These are phyloP conservation scores for Coendou prehensilis DNA, from an alignment of 2,797 vertebrate genomes.

Conservation along the genomic window DNA sequence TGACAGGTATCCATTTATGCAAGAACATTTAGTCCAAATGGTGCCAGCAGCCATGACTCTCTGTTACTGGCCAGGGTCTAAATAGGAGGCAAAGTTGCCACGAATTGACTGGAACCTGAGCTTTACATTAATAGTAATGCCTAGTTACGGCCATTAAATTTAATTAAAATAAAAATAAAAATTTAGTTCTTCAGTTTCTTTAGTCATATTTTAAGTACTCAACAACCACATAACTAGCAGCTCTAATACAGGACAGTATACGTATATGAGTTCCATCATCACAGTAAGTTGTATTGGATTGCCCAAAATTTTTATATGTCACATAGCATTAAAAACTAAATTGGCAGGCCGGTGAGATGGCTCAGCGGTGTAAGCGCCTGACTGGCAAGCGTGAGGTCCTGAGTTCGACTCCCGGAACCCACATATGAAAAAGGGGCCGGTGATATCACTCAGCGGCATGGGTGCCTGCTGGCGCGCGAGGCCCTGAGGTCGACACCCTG, in stretches of 20 bases:
- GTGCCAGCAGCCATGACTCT: neutral
- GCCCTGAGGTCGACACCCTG: too few relatives aligned
- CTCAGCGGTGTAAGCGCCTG: too few relatives aligned
- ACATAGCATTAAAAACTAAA: neutral
- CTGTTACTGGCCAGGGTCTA: neutral
- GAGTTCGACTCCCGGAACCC: too few relatives aligned
- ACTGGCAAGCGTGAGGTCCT: too few relatives aligned
- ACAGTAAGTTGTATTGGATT: neutral
- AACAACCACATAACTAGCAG: neutral
- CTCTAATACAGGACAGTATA: neutral
- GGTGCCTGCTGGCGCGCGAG: too few relatives aligned
- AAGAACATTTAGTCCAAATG: neutral
- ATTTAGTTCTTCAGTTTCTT: neutral
- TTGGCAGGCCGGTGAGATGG: neutral
- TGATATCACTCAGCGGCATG: too few relatives aligned
- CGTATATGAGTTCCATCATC: neutral
- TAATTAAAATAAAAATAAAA: constrained; percentile 55
- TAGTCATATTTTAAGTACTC: constrained; percentile 2
- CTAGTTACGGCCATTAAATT: neutral
- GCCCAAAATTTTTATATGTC: neutral
- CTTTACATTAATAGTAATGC: neutral
- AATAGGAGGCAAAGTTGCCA: neutral
- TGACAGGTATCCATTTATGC: neutral
- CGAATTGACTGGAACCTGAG: neutral
- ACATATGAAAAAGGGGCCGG: too few relatives aligned